Base-by-base conservation (phyloP, 2,888 invertebrate genomes). In the Globia sparganii region DNA sequence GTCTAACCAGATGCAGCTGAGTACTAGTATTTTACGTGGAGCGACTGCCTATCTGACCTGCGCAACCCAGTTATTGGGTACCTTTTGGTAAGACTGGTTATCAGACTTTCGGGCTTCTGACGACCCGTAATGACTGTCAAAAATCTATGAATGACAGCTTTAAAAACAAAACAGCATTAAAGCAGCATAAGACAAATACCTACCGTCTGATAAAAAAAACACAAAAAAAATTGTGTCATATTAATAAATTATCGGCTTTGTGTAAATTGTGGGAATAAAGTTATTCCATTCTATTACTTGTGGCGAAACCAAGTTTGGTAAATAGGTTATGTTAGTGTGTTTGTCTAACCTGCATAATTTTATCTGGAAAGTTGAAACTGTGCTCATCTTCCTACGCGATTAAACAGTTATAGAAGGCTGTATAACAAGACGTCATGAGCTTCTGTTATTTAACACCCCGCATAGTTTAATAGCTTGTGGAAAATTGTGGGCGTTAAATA, bases 331-430 rank as follows among this genome's bases (percentile, higher is more conserved):
- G 8, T 43, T 34, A 3, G 5, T 73, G 15, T 58, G 28, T 73
- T 31, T 15, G 18, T 43, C 34, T 21, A 40, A 40, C 28, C 28
- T 21, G 25, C 1, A 40, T 15, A 56, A 18, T 25, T 62, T 1
- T 31, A 28, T 31, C 18, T 77, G 43, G 25, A 11, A 58, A 61
- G 4, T 56, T 77, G 37, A 49, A 80, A 70, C 21, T 34, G 5
- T 5, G 40, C 13, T 37, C 31, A 18, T 53, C 9, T 18, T 37
- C 8, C 43, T 37, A 65, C 46, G 64, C 40, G 3, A 46, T 28
- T 28, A 67, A n/a, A n/a, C 13, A 3, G 6, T 28, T 31, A 43
- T 53, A 53, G 25, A 25, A 31, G 18, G 25, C 11, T 58, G 9
- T 18, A 34, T 34, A 18, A 28, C n/a, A 18, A 34, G 4, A 68